Percentiles rank a stretch among this genome's conserved stretches.
These are phyloP conservation scores for Drosophila lacertosa DNA, from an alignment of 1,140 invertebrate genomes.

Conservation along the genomic window DNA sequence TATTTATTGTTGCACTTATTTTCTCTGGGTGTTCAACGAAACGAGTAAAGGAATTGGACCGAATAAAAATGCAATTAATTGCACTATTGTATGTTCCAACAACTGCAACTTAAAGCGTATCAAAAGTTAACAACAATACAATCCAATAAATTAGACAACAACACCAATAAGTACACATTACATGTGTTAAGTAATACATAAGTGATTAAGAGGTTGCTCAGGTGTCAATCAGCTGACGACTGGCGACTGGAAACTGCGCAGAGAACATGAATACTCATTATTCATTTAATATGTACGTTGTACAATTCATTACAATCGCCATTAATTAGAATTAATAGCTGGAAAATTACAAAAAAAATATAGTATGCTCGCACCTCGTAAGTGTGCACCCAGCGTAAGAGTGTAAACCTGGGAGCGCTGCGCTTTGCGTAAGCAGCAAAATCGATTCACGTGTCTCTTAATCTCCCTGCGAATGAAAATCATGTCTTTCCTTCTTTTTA, in stretches of 20 bases:
- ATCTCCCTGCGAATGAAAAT: too few relatives aligned
- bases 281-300: constrained; percentile 1
- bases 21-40: constrained; percentile 3
- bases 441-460: too few relatives aligned
- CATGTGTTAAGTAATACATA: constrained; percentile 24
- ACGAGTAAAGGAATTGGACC: background rate
- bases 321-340: constrained; percentile 3
- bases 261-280: constrained; percentile 14
- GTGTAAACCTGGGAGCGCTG: too few relatives aligned
- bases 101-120: background rate
- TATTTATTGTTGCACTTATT: background rate
- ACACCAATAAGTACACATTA: constrained; percentile 6
- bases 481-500: too few relatives aligned
- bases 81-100: constrained; percentile 3
- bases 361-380: background rate
- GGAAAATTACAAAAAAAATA: background rate
- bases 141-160: constrained; percentile 27
- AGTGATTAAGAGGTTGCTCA: background rate
- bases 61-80: constrained; percentile 22
- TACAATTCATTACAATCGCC: background rate
- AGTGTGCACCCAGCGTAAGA: too few relatives aligned
- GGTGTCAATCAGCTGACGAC: constrained; percentile 1
- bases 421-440: too few relatives aligned
- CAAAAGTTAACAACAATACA: constrained; percentile 16
- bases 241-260: background rate